phyloP scores from a whole-genome alignment of 2,797 vertebrate genomes.

The Miichthys miiuy region DNA sequence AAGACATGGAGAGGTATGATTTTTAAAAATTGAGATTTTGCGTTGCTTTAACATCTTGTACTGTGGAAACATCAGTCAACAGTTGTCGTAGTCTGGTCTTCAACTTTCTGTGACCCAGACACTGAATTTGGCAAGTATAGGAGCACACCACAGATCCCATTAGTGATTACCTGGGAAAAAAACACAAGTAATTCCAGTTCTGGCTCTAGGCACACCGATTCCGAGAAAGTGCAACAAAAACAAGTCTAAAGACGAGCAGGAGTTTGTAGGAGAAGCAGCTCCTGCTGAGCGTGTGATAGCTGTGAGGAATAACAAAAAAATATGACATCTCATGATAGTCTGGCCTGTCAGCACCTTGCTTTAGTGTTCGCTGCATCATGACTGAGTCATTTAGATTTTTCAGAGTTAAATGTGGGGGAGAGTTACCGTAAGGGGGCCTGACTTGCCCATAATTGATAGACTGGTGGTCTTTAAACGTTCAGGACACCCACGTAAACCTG shows the following conservation, averaged over 20 bases:
- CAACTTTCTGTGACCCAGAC: constrained; percentile 40
- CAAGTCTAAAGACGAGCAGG: constrained; percentile 31
- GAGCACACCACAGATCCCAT: constrained; percentile 31
- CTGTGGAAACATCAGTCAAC: background rate
- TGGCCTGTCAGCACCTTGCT: constrained; percentile 6
- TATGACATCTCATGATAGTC: constrained; percentile 29
- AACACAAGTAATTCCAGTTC: constrained; percentile 27
- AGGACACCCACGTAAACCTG: background rate
- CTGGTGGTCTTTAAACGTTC: background rate
- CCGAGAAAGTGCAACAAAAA: constrained; percentile 32
- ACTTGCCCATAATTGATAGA: background rate
- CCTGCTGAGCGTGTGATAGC: constrained; percentile 52
- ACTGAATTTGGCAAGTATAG: constrained; percentile 22
- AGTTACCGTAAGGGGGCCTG: no score
- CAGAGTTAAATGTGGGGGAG: background rate
- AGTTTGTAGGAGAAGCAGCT: constrained; percentile 37
- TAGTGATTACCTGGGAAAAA: constrained; percentile 42
- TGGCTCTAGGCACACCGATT: constrained; percentile 22
- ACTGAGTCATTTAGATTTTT: background rate
- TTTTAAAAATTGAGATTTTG: background rate
- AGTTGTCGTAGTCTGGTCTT: constrained; percentile 21
- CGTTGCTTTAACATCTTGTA: background rate
- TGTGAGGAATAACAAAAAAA: constrained; percentile 40
- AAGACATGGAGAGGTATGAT: constrained; percentile 70
- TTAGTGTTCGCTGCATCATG: background rate